phyloP scores from a whole-genome alignment of 2,113 vertebrate genomes.

The Calyptomena viridis region DNA sequence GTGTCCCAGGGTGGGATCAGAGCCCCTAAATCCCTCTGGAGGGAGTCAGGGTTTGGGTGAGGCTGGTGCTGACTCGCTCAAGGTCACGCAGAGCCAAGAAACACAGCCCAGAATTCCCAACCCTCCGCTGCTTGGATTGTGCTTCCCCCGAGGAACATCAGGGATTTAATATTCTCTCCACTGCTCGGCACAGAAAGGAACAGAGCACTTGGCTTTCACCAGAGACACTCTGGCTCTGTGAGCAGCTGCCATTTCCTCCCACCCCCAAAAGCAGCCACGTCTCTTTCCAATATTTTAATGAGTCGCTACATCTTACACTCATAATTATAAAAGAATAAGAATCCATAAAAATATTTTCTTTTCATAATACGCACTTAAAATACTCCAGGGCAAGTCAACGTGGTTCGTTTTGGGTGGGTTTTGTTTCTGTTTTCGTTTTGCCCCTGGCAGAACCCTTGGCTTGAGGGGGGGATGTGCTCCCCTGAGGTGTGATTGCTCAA shows the following conservation, averaged over 20 bases:
- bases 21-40: rapidly evolving
- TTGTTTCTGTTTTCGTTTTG: neutral
- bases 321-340: constrained; percentile 92
- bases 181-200: neutral
- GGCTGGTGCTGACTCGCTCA: neutral
- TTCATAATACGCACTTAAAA: constrained; percentile 93
- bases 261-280: neutral
- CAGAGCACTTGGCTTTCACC: neutral
- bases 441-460: constrained; percentile 58
- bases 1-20: neutral
- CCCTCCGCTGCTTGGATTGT: neutral
- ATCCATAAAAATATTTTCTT: constrained; percentile 98
- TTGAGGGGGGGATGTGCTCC: constrained; percentile 33
- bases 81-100: neutral
- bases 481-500: constrained; percentile 59
- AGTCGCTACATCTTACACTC: constrained; percentile 81
- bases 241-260: neutral
- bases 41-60: neutral
- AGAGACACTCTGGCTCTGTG: neutral
- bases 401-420: constrained; percentile 56
- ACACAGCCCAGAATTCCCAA: neutral
- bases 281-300: constrained; percentile 79
- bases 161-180: constrained; percentile 16
- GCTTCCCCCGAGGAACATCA: neutral
- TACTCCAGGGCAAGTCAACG: constrained; percentile 75